A percentile compares a stretch with the other conserved stretches of the same genome.
These are phyloP conservation scores for Sebastes schlegelii DNA, from an alignment of 2,113 vertebrate genomes.

Conservation along the genomic window DNA sequence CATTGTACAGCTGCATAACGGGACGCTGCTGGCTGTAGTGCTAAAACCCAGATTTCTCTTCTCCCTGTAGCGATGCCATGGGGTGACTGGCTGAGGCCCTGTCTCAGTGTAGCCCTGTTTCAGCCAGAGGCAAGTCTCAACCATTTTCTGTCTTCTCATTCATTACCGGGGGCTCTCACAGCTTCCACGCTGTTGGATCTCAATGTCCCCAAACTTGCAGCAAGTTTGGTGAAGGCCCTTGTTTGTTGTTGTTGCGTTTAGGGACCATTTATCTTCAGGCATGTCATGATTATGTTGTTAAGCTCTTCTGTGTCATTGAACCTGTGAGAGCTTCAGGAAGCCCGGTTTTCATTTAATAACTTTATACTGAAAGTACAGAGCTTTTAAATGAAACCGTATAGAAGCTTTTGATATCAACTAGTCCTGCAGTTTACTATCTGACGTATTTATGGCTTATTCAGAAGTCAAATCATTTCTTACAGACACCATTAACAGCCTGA, in stretches of 20 bases:
- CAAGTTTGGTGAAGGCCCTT: slow-evolving; percentile 99
- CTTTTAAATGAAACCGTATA: slow-evolving; percentile 2
- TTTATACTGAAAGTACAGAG: not conserved
- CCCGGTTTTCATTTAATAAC: slow-evolving; percentile 25
- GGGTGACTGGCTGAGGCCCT: slow-evolving; percentile 98
- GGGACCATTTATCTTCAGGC: slow-evolving; percentile 64
- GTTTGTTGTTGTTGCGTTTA: slow-evolving; percentile 87
- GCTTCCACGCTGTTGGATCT: slow-evolving; percentile 94
- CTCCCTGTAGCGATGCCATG: slow-evolving; percentile 98
- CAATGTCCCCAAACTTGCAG: slow-evolving; percentile 97
- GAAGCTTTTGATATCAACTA: not conserved
- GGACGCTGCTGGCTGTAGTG: slow-evolving; percentile 84
- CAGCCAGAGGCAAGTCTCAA: slow-evolving; percentile 99
- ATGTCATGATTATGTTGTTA: slow-evolving; percentile 17
- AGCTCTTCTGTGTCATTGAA: slow-evolving; percentile 19
- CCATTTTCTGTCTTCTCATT: slow-evolving; percentile 91
- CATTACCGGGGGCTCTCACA: slow-evolving; percentile 93
- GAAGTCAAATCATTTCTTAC: not conserved
- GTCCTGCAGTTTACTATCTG: not conserved
- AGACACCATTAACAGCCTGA: slow-evolving; percentile 1
- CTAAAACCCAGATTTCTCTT: slow-evolving; percentile 99
- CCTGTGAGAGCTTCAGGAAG: slow-evolving; percentile 26
- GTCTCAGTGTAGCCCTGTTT: slow-evolving; percentile 98
- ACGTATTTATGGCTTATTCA: not conserved
- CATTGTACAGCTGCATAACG: slow-evolving; percentile 69